phyloP scores from a whole-genome alignment of 2,113 vertebrate species.

The Turdus rufiventris region DNA sequence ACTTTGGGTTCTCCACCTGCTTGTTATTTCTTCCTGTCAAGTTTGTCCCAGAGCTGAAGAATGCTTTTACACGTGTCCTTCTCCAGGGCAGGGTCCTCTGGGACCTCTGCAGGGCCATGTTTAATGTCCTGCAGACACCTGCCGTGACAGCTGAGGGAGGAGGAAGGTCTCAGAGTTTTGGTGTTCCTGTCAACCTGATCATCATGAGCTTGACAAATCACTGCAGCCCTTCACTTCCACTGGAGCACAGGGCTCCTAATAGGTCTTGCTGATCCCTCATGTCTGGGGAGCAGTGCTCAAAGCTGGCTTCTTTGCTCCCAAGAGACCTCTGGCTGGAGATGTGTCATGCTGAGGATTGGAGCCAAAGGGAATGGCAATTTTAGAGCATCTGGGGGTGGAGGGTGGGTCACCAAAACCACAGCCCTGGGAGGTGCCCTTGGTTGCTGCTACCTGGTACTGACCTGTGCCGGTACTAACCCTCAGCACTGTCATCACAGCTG shows the following conservation, averaged over 20 bases:
- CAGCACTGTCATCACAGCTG: not conserved
- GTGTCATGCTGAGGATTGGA: not conserved
- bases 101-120: not conserved
- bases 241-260: not conserved
- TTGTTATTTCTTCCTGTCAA: not conserved
- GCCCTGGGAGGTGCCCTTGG: not conserved
- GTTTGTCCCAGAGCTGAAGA: not conserved
- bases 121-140: not conserved
- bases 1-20: not conserved
- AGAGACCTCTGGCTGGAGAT: not conserved
- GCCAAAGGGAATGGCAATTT: not conserved
- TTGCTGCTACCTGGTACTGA: not conserved
- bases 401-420: not conserved
- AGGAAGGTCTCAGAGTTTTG: not conserved
- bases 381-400: not conserved
- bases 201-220: not conserved
- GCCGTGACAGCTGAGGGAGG: not conserved
- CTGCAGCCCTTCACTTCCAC: not conserved
- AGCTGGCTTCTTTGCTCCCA: not conserved
- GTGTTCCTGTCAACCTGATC: not conserved
- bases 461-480: not conserved
- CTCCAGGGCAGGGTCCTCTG: not conserved
- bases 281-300: not conserved
- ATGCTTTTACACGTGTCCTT: not conserved
- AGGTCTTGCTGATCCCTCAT: not conserved